Evolutionary conservation across 2,888 invertebrate genomes (phyloP).

Genomic region (Mimachlamys varia): DNA sequence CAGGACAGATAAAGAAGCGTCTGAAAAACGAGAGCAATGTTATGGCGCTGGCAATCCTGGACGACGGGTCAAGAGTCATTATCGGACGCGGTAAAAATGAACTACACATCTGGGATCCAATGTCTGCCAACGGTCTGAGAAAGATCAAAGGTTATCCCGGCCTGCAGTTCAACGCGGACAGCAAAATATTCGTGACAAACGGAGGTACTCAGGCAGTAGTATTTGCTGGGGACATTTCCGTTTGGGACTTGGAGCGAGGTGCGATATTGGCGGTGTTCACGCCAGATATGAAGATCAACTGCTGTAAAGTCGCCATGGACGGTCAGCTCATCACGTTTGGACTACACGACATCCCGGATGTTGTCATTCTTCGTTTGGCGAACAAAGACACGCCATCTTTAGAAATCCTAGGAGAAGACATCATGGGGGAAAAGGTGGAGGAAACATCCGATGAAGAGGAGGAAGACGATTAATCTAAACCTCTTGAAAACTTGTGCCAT

Average conservation of each 20-base stretch:
- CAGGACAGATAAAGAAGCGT: constrained; percentile 71
- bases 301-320: constrained; percentile 70
- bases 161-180: constrained; percentile 69
- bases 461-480: constrained; percentile 56
- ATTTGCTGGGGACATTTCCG: constrained; percentile 77
- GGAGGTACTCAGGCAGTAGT: constrained; percentile 72
- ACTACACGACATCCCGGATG: constrained; percentile 73
- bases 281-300: constrained; percentile 76
- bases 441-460: constrained; percentile 71
- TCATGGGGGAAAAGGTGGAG: constrained; percentile 71
- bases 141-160: constrained; percentile 72
- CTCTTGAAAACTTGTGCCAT: neutral
- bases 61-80: constrained; percentile 74
- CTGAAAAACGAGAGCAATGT: constrained; percentile 78
- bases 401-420: constrained; percentile 65
- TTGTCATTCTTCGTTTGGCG: constrained; percentile 69
- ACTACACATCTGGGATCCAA: constrained; percentile 78
- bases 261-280: constrained; percentile 75
- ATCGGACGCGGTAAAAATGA: constrained; percentile 76
- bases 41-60: constrained; percentile 75
- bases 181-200: constrained; percentile 74
- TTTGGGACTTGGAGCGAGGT: constrained; percentile 77
- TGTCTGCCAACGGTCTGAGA: constrained; percentile 63
- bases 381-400: constrained; percentile 59
- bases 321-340: constrained; percentile 76